These are phyloP conservation scores for Leptopilina myrica DNA, from an alignment of 2,888 invertebrate genomes.

Conservation along the genomic window DNA sequence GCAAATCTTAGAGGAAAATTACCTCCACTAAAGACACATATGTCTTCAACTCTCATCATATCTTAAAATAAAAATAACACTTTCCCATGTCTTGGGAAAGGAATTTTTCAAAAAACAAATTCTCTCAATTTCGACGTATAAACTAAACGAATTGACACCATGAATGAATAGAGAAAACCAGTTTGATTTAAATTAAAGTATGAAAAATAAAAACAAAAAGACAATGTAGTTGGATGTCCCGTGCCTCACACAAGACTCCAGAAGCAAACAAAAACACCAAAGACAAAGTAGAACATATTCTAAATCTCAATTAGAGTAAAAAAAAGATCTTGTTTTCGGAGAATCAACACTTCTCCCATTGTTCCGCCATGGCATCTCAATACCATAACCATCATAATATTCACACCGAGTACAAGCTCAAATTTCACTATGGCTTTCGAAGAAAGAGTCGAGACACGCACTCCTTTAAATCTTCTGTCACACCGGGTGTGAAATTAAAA, in stretches of 20 bases:
- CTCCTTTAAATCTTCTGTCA: conserved; percentile 55
- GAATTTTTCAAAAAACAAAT: too few species aligned
- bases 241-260: conserved; percentile 25
- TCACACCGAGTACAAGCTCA: conserved; percentile 72
- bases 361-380: conserved; percentile 72
- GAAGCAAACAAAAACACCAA: conserved; percentile 42
- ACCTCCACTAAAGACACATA: background rate
- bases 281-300: conserved; percentile 54
- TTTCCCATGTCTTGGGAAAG: too few species aligned
- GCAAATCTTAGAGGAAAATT: background rate
- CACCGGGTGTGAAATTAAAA: conserved; percentile 61
- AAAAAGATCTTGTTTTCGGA: conserved; percentile 71
- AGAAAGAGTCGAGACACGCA: conserved; percentile 54
- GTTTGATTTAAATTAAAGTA: conserved; percentile 15
- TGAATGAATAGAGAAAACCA: background rate
- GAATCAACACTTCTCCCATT: conserved; percentile 74
- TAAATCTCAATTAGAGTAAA: conserved; percentile 49
- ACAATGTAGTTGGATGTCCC: conserved; percentile 35
- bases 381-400: conserved; percentile 75
- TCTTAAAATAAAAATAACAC: background rate
- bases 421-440: conserved; percentile 69
- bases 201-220: background rate
- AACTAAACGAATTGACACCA: too few species aligned
- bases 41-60: background rate
- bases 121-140: too few species aligned